Evolutionary conservation across 2,797 vertebrate species (phyloP), one percentile per base, ranked within the genome.

Genomic region (Sebastolobus altivelis): DNA sequence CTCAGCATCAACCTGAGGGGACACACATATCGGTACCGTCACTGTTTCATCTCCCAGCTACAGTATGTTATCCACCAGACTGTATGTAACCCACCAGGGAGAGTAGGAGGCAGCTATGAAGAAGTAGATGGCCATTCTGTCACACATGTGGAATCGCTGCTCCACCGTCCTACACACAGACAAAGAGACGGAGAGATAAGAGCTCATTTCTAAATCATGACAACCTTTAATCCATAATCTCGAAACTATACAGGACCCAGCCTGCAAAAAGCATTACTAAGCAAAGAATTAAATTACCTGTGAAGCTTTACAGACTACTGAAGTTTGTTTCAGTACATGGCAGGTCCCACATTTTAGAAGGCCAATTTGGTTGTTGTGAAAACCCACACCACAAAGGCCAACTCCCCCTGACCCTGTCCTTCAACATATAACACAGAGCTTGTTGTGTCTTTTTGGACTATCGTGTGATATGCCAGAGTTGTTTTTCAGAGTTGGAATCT

Each of bases 111-210:
- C 97, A 0, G 98, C 98, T 0, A 99, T 98, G 93, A 99, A 99
- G 95, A 98, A 99, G 91, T 99, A 99, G 90, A 99, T 99, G 86
- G 96, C 97, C 95, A 99, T 97, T 71, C 98, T 93, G 93, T 99
- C 98, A 0, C 96, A 97, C 98, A 99, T 99, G 92, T 99, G 98
- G 80, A 99, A 95, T 75, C 96, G 96, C 67, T 97, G 97, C 87
- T 99, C 98, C 87, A 98, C 94, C 0, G 86, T 96, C 94, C 98
- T 99, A 72, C 11, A 43, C 31, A 35, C 69, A 8, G 6, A 65
- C 12, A 49, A 43, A 56, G 6, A 40, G 2, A 38, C 29, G 22
- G 29, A 7, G 5, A 27, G 5, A 33, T 4, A 2, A 62, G 43
- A 59, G 68, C 6, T 74, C 5, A 33, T 75, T 66, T 33, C 4